Evolutionary conservation across 1,140 invertebrate genomes (phyloP), one percentile per base, ranked within the genome.

Genomic region (Bombus ignitus): DNA sequence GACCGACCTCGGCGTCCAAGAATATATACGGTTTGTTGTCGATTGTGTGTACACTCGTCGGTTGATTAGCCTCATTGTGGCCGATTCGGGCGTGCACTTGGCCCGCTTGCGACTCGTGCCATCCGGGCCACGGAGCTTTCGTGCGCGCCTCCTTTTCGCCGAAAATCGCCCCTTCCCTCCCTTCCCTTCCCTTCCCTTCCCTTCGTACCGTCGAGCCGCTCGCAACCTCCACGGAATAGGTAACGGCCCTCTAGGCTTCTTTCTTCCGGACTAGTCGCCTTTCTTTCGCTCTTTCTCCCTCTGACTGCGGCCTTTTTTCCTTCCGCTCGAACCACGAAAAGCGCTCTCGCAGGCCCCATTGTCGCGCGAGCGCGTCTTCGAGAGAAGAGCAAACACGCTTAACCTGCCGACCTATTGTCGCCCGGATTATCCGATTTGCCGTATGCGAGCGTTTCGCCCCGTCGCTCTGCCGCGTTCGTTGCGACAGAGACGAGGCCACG

Each of bases 301-400:
- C 42, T 1, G 32, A 32, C 32, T 8, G 39, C 81, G n/a, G 12
- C 44, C 37, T 47, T 66, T 44, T 59, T 65, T 75, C 35, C 18
- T 22, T 70, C 42, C 37, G 44, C 28, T 59, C 76, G 92, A 92
- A 92, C 89, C 66, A 80, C 92, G 90, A 94, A 94, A 94, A 93
- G 93, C 93, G 83, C 88, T 92, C 90, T 92, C 85, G 87, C 90
- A 91, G 90, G 28, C 91, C 87, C 93, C 92, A 94, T 95, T 94
- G 94, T 94, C 89, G 91, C 88, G 68, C 92, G 92, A 94, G 1
- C 93, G 92, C 92, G 92, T 91, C 93, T 92, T 94, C 93, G 92
- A 95, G 94, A 94, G 94, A 94, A 95, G 92, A 93, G 94, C 93
- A 95, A 95, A 95, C 94, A 95, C 92, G 94, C 94, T 95, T 95